These are phyloP conservation scores for Pangasius sanitwongsei DNA, from an alignment of 2,797 vertebrate species.

Conservation along the genomic window DNA sequence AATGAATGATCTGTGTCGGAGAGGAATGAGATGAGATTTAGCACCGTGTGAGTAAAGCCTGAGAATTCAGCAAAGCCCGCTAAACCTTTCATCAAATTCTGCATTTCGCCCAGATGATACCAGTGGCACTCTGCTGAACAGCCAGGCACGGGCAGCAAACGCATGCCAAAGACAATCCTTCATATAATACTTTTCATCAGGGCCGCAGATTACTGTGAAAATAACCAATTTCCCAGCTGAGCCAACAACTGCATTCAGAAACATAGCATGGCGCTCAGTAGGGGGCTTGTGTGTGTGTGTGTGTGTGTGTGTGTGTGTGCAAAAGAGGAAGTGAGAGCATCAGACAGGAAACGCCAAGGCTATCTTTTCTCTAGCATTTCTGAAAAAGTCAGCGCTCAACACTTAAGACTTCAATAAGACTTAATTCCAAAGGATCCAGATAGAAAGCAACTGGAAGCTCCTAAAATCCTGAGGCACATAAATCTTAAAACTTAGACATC, in stretches of 20 bases:
- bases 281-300: not conserved
- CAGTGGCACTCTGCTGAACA: slow-evolving; percentile 38
- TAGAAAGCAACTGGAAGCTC: not conserved
- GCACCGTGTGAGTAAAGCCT: slow-evolving; percentile 43
- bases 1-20: slow-evolving; percentile 58
- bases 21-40: slow-evolving; percentile 55
- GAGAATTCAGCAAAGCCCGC: slow-evolving; percentile 55
- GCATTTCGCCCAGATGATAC: slow-evolving; percentile 53
- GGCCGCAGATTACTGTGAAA: slow-evolving; percentile 56
- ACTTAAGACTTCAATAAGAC: not conserved
- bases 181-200: slow-evolving; percentile 61
- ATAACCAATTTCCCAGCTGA: slow-evolving; percentile 60
- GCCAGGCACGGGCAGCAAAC: slow-evolving; percentile 42
- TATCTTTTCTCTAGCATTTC: not conserved
- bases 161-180: slow-evolving; percentile 58
- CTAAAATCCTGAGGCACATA: not conserved
- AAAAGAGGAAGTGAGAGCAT: not conserved
- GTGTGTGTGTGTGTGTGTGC: not conserved
- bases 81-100: slow-evolving; percentile 59
- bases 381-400: not conserved
- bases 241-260: slow-evolving; percentile 54
- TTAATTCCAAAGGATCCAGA: not conserved
- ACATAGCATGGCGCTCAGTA: slow-evolving; percentile 18
- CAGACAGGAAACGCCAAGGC: not conserved
- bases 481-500: not conserved